These are phyloP conservation scores for Hepsetus odoe DNA, from an alignment of 2,113 vertebrate genomes.

Conservation along the genomic window DNA sequence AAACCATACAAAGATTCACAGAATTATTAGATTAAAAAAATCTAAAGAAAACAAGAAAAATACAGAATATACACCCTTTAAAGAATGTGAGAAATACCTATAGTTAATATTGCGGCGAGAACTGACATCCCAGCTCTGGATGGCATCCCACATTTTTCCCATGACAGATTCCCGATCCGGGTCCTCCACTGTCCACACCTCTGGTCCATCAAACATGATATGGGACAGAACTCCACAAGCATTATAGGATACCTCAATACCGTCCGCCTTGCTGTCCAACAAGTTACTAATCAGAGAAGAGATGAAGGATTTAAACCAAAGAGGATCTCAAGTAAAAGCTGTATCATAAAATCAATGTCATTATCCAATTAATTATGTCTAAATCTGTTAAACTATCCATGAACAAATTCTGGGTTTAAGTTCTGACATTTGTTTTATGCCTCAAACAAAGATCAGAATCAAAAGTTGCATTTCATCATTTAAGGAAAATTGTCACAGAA, in stretches of 20 bases:
- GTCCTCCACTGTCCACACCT: slow-evolving; percentile 88
- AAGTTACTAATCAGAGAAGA: slow-evolving; percentile 78
- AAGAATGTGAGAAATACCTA: slow-evolving; percentile 74
- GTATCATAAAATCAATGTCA: too few relatives aligned
- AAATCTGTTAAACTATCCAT: too few relatives aligned
- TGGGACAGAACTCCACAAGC: slow-evolving; percentile 96
- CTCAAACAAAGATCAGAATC: too few relatives aligned
- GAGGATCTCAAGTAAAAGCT: background rate
- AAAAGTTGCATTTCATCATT: too few relatives aligned
- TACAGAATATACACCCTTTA: background rate
- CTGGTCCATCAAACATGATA: slow-evolving; percentile 95
- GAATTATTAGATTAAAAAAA: background rate
- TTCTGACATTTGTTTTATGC: too few relatives aligned
- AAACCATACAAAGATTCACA: too few relatives aligned
- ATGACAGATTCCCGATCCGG: slow-evolving; percentile 88
- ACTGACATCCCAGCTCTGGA: slow-evolving; percentile 97
- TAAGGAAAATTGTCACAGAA: too few relatives aligned
- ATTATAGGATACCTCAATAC: slow-evolving; percentile 97
- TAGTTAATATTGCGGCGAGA: slow-evolving; percentile 99
- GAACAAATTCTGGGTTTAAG: too few relatives aligned
- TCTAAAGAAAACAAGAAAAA: background rate
- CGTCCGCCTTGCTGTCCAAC: slow-evolving; percentile 94
- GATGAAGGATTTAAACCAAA: background rate
- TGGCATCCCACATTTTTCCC: slow-evolving; percentile 94
- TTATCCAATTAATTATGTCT: too few relatives aligned